Evolutionary conservation across 2,888 invertebrate species (phyloP), one percentile per base, ranked within the genome.

Genomic region (Heliconius erato): DNA sequence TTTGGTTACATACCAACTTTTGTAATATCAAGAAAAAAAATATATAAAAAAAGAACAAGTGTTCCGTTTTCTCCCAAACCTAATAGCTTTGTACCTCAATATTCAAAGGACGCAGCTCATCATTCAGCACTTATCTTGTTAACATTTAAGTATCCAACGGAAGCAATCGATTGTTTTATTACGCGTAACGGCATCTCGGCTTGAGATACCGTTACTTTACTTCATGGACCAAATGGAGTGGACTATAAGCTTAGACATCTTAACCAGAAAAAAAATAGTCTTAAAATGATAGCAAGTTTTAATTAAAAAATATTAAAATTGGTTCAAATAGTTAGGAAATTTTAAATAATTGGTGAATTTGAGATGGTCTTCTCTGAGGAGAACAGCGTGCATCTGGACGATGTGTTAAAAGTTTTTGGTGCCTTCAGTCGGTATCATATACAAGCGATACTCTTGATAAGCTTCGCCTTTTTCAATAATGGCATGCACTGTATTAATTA

Each of bases 401-500:
- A 88, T 7, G 86, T 89, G 68, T 77, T 89, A 19, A 85, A 85
- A 76, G 86, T 86, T 44, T 88, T 89, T 6, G 87, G 88, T 16
- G 78, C 84, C 0, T 87, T 87, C 44, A 86, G 86, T 68, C 85
- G 87, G 9, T 88, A 88, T 79, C 88, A 88, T 74, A 59, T 87
- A 5, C 85, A 85, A 77, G 86, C 87, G 32, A 86, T 87, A 49
- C 35, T 88, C 0, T 83, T 88, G 1, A 83, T 88, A 23, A 87
- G 88, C n/a, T 88, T 89, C 28, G 87, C 87, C 0, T 87, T 88
- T 65, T 86, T 89, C 40, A 86, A 84, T 23, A 89, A 89, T 84
- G 86, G 86, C 9, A 88, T 89, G 86, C 88, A 89, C 65, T 88
- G 89, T 68, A 84, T 87, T 26, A 89, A 89, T 82, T 89, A 86